Base-by-base conservation (phyloP, 2,888 invertebrate genomes). In the Drosophila subquinaria region DNA sequence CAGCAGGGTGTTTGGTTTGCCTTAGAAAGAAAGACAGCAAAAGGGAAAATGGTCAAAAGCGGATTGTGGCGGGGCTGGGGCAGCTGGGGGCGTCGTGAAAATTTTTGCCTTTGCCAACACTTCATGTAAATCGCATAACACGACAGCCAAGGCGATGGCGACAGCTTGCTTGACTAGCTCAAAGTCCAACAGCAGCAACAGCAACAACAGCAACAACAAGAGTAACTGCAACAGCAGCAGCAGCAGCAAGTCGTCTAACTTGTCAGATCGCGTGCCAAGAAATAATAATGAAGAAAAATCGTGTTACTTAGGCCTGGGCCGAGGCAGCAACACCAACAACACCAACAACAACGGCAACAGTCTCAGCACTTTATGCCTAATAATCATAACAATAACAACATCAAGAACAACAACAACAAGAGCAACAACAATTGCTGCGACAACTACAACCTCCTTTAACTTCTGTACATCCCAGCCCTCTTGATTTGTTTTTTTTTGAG, bases 231-330 rank as follows among this genome's bases (percentile, higher is more conserved):
- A 40, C n/a, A n/a, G n/a, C 17, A 17, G 17, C 61, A 10, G 23
- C 69, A 48, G 43, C 66, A 57, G 56, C 71, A 79, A 75, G 76
- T 71, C 73, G 77, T 77, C 76, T 76, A 76, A 84, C 87, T 89
- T 84, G 87, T 75, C 84, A 80, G 89, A 84, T 86, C 86, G 86
- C 86, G 89, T 86, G 86, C 89, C 84, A 89, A 86, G 87, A 89
- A 87, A 87, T 89, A 89, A 89, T 89, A 87, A 81, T 88, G 81
- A 87, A 76, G 82, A 78, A 89, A 87, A 86, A 87, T 79, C 83
- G 79, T 86, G 87, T 88, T 88, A 83, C 88, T 86, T 88, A 79
- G 88, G 69, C 70, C 76, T 70, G 67, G 53, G 69, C 69, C 53
- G 50, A 17, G 60, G 36, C 69, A 62, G 59, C 59, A 52, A 23